Evolutionary conservation across 2,797 vertebrate genomes (phyloP), one percentile per base, ranked within the genome.

Genomic region (Leptodactylus fallax): DNA sequence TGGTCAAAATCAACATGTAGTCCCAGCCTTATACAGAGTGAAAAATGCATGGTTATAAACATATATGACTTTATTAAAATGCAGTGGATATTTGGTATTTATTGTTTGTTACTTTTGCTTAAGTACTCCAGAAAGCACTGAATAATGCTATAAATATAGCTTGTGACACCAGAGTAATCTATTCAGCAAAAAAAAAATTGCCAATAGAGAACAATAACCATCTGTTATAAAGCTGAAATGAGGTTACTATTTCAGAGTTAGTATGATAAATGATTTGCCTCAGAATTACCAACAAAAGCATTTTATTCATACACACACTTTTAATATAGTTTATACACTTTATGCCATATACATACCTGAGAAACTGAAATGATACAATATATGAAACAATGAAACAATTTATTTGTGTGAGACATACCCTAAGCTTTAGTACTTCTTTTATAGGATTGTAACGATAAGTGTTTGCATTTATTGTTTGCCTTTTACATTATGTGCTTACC

Each of bases 31-130:
- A 36, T 36, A 36, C 36, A 36, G 36, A 36, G 36, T 36, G 36
- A 36, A n/a, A n/a, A n/a, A n/a, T n/a, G n/a, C n/a, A 36, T 36
- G 36, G 36, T 36, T 36, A 4, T 36, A 36, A 36, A 36, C 36
- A 36, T 36, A 36, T 36, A 36, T 36, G 36, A 36, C 1, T 36
- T 36, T 36, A 36, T 51, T 74, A 12, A 6, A 8, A 47, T 49
- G 23, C 7, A 74, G 21, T 49, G 8, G 6, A 71, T 36, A 71
- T 36, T 19, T 12, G 45, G 45, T 92, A 88, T 90, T 21, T 74
- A 11, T 49, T 49, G 47, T 91, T 90, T 91, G 92, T 89, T 89
- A 81, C 90, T 67, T 92, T 90, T 92, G 90, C 88, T 92, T 83
- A 91, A 91, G 87, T 85, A 90, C 90, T 79, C 85, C 77, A 87